Conservation (phyloP, 2,113 vertebrate species). For the Menidia beryllina region DNA sequence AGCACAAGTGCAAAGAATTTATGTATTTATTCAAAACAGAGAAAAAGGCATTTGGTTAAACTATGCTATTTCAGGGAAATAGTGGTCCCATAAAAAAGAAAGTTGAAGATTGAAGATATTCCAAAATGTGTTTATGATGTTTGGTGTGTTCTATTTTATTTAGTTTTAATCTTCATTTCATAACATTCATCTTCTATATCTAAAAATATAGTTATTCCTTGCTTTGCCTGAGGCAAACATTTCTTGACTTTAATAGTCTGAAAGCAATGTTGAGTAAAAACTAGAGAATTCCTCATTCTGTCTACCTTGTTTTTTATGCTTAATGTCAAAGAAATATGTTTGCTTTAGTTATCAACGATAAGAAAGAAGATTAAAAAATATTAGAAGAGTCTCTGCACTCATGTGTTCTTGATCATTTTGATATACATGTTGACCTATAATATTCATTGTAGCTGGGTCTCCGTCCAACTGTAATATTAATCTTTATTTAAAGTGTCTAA, state of each 20-base stretch:
- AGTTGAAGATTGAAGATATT: too few species aligned
- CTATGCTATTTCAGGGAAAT: too few species aligned
- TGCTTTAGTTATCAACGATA: not conserved
- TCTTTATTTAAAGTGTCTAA: not conserved
- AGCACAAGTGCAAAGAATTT: too few species aligned
- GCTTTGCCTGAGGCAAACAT: slow-evolving; percentile 12
- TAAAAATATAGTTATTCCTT: slow-evolving; percentile 2
- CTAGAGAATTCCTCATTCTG: slow-evolving; percentile 2
- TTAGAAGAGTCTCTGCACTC: not conserved
- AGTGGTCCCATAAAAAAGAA: too few species aligned
- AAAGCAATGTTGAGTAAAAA: slow-evolving; percentile 3
- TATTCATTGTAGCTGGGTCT: not conserved
- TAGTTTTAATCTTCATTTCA: slow-evolving; percentile 9
- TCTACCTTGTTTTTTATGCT: not conserved
- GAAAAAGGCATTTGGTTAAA: not conserved
- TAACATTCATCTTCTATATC: not conserved
- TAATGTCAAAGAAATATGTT: slow-evolving; percentile 2
- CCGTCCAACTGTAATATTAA: not conserved
- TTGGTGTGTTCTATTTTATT: slow-evolving; percentile 18
- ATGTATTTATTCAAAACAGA: too few species aligned
- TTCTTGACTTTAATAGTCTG: slow-evolving; percentile 16
- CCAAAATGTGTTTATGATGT: too few species aligned
- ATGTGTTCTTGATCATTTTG: not conserved
- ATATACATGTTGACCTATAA: not conserved
- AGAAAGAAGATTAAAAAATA: not conserved